These are phyloP conservation scores for Electrona antarctica DNA, from an alignment of 2,113 vertebrate species.

Conservation along the genomic window DNA sequence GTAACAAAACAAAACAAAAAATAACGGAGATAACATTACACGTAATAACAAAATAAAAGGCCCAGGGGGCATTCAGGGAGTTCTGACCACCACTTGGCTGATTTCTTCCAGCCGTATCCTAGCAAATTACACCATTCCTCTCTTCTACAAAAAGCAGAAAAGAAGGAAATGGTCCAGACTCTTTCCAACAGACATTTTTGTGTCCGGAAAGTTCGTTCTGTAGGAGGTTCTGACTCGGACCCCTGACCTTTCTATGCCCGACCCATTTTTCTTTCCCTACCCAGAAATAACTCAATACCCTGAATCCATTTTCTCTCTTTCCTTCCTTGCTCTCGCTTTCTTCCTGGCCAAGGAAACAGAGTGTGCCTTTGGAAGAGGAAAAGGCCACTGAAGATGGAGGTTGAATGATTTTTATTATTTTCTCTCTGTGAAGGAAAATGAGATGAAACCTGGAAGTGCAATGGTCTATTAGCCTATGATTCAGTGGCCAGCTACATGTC, in stretches of 20 bases:
- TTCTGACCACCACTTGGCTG: conserved; percentile 63
- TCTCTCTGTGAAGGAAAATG: conserved; percentile 70
- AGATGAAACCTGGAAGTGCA: conserved; percentile 79
- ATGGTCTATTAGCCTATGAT: conserved; percentile 71
- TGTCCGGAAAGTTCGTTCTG: conserved; percentile 43
- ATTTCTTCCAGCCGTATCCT: conserved; percentile 58
- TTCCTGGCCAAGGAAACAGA: conserved; percentile 65
- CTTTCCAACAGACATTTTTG: conserved; percentile 40
- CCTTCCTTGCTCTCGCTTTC: conserved; percentile 50
- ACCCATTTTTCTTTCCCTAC: conserved; percentile 52
- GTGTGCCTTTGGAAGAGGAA: conserved; percentile 67
- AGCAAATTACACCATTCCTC: conserved; percentile 49
- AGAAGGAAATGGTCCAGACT: conserved; percentile 53
- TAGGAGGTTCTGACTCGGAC: conserved; percentile 55
- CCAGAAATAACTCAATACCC: conserved; percentile 68
- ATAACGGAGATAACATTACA: conserved; percentile 69
- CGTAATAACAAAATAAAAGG: conserved; percentile 59
- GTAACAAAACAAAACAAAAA: conserved; percentile 59
- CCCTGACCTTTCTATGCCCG: conserved; percentile 62
- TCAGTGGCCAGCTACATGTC: conserved; percentile 79
- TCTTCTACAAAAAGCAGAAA: conserved; percentile 43
- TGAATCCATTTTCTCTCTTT: conserved; percentile 60
- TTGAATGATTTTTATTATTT: conserved; percentile 59
- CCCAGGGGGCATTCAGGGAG: conserved; percentile 61
- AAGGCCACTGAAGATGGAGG: conserved; percentile 75